Base-by-base conservation (phyloP, 2,888 invertebrate species). In the Drosophila quasianomalipes region DNA sequence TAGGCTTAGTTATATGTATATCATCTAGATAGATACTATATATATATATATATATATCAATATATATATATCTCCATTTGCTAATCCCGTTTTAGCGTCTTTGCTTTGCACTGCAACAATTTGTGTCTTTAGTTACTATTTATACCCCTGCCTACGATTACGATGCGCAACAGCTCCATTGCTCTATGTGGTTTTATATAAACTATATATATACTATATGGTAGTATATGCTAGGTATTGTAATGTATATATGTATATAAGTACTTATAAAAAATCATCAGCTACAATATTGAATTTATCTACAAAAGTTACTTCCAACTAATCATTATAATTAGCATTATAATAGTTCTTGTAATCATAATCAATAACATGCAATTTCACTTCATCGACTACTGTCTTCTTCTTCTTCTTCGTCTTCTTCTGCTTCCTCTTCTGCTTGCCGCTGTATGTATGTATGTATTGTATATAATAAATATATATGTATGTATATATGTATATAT, bases 81-180 rank as follows among this genome's bases (percentile, higher is more conserved):
- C 68, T 67, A 55, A 22, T 30, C 41, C 30, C 41, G 60, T 31
- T 49, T 65, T 54, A 53, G 28, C 39, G 62, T 64, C 49, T 69
- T 69, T 76, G 81, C 82, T 87, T 90, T 90, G 82, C 81, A 88
- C 87, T 82, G 83, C 82, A 90, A 91, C 85, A 83, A 86, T 87
- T 81, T 89, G 81, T 85, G 80, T 90, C 76, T 79, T 88, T 84
- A 85, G 91, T 89, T 81, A 84, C 82, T 82, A 83, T 83, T 70
- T 81, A 72, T 82, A 85, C 55, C 90, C 85, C 85, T 86, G 85
- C 89, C 85, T 77, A 82, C 67, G 66, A 67, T 79, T 68, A 70
- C 57, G 69, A 68, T 71, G 57, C 70, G 70, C 75, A 74, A 74
- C 70, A 62, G 60, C 65, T 77, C 57, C 72, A 76, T 76, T 79